phyloP scores from a whole-genome alignment of 2,888 invertebrate species.

The Eupithecia tripunctaria region DNA sequence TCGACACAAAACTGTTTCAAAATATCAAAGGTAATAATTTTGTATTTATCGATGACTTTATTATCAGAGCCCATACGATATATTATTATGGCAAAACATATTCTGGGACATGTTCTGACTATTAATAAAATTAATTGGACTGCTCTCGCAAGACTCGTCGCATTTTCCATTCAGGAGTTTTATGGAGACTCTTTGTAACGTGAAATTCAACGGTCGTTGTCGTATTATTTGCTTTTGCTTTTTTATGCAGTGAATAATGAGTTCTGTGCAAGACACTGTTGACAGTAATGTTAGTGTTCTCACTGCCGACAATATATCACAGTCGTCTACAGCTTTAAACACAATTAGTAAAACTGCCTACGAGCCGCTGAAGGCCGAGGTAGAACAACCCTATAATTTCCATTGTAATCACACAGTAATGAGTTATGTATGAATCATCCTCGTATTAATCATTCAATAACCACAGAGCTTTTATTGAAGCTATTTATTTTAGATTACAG shows the following conservation, averaged over 20 bases:
- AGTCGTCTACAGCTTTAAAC: conserved; percentile 48
- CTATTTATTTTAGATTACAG: conserved; percentile 48
- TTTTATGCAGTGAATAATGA: conserved; percentile 51
- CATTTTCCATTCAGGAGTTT: conserved; percentile 48
- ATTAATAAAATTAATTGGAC: conserved; percentile 56
- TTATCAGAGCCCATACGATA: conserved; percentile 43
- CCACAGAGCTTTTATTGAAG: conserved; percentile 48
- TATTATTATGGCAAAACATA: conserved; percentile 47
- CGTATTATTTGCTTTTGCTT: conserved; percentile 46
- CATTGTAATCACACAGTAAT: conserved; percentile 48
- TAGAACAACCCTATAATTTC: conserved; percentile 53
- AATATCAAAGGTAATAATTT: conserved; percentile 56
- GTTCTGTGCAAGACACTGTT: conserved; percentile 45
- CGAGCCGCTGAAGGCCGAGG: conserved; percentile 49
- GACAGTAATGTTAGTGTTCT: conserved; percentile 59
- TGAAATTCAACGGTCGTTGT: conserved; percentile 44
- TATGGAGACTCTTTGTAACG: conserved; percentile 49
- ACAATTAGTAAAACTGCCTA: conserved; percentile 55
- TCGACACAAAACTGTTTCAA: conserved; percentile 59
- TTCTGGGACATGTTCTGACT: conserved; percentile 47
- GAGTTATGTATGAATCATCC: conserved; percentile 51
- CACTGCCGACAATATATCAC: conserved; percentile 53
- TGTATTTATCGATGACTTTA: conserved; percentile 53
- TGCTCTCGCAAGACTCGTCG: conserved; percentile 41
- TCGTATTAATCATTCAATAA: conserved; percentile 52